Base-by-base conservation (phyloP, 2,888 invertebrate genomes). In the Drosophila fulvimacula region DNA sequence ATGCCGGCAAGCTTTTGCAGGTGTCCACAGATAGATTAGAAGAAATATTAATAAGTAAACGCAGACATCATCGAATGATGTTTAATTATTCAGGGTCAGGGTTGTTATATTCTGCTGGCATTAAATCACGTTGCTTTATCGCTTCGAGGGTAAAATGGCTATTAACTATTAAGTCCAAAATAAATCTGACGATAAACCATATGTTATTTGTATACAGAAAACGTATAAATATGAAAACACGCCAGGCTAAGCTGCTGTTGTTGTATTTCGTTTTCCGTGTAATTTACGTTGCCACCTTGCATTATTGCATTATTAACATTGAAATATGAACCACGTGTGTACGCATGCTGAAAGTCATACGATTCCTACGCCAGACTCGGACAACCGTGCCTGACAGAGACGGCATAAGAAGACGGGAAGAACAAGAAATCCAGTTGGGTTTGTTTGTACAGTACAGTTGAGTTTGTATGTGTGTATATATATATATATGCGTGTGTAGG, bases 321-420 rank as follows among this genome's bases (percentile, higher is more conserved):
- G 46, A 48, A 48, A 48, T 17, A 17, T 48, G 17, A 48, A 17
- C 17, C 46, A 48, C 46, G 46, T 48, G 46, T 46, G 46, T 48
- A 44, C n/a, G 59, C 71, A 69, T 77, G 75, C 66, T 65, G 44
- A 61, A 80, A 82, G 80, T 90, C 90, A 84, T 90, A 79, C 90
- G 90, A 90, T 88, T 66, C 67, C 57, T 55, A 55, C 49, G 44
- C 24, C 44, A 62, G 56, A 58, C 17, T 42, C 49, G 51, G 32
- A 38, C 42, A 38, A 30, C 13, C 56, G 56, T 51, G 53, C 46
- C 41, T 15, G 58, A 59, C 17, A 53, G 61, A 72, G 56, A 34
- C n/a, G 52, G 46, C 46, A 61, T 57, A 39, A 61, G 53, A 38
- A n/a, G n/a, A n/a, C 21, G 41, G 41, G n/a, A 66, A 69, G 69